A percentile compares a stretch with the other conserved stretches of the same genome.
phyloP scores from a whole-genome alignment of 2,888 invertebrate genomes.

The Protophormia terraenovae region DNA sequence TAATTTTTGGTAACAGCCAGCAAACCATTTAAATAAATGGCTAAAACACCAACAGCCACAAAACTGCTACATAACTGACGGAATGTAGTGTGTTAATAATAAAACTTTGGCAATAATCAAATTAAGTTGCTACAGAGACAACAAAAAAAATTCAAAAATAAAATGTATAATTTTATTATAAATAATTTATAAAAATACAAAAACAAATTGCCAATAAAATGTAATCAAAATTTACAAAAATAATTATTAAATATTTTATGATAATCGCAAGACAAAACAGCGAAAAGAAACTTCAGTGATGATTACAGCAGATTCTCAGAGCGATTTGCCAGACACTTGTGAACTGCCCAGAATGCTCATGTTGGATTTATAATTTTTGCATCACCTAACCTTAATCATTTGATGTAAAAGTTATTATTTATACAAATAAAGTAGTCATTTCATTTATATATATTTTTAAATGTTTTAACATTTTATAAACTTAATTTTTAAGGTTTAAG shows the following conservation, averaged over 20 bases:
- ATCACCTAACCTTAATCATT: too few species aligned
- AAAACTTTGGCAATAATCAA: conserved; percentile 40
- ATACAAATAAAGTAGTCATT: too few species aligned
- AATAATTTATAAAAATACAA: not conserved
- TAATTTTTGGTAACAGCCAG: conserved; percentile 8
- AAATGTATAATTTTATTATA: not conserved
- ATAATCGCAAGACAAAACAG: not conserved
- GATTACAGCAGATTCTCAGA: too few species aligned
- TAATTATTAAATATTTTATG: not conserved
- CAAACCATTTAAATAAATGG: conserved; percentile 35
- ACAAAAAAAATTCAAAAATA: too few species aligned
- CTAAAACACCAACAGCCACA: conserved; percentile 28
- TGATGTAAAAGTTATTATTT: too few species aligned
- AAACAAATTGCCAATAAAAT: not conserved
- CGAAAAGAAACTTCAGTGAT: not conserved
- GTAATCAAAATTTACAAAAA: not conserved
- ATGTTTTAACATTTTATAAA: too few species aligned
- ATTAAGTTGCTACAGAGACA: conserved; percentile 1
- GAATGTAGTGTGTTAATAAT: conserved; percentile 31
- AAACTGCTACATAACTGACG: conserved; percentile 43
- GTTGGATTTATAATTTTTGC: too few species aligned
- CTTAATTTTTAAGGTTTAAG: too few species aligned
- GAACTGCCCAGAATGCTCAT: too few species aligned
- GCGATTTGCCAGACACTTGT: too few species aligned
- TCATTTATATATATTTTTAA: too few species aligned